Evolutionary conservation across 2,113 vertebrate species (phyloP), one percentile per base, ranked within the genome.

Genomic region (Vicugna pacos): DNA sequence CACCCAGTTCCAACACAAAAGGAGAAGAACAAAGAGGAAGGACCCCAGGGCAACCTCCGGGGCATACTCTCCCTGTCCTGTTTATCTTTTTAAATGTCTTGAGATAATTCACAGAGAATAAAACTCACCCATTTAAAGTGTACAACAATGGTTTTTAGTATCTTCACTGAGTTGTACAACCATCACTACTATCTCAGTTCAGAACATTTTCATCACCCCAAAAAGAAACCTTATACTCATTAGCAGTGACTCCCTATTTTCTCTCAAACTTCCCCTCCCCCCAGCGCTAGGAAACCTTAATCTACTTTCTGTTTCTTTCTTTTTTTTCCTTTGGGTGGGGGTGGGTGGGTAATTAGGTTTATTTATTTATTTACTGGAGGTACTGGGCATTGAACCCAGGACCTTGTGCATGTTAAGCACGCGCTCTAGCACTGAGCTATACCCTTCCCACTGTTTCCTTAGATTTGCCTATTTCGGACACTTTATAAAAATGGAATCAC

Each of bases 21-120:
- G 96, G 89, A 96, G 97, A 96, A 98, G 93, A 91, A 38, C 30
- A 88, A 94, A 81, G 87, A 70, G 89, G 95, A 98, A 98, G 95
- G 26, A 26, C 56, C 64, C n/a, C 30, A 19, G 46, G 81, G 24
- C 9, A 38, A 64, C 65, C 64, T 42, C 0, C 0, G 84, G 85
- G 89, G 42, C 22, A 32, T 28, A n/a, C 4, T 3, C 38, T 42
- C 26, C 12, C 8, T 0, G 8, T 48, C 84, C 5, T 2, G 38
- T 38, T 85, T 82, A 69, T 73, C 32, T 42, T 83, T 65, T 85
- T 35, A 91, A 80, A 73, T 5, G 24, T 83, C 20, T 84, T 92
- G 42, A 76, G 75, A 58, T 20, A 72, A 64, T 50, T 91, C n/a
- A 22, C 65, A 35, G 62, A 70, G 9, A 3, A 62, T 54, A 38